Evolutionary conservation across 2,113 vertebrate species (phyloP).

Genomic region (Microtus montanus): DNA sequence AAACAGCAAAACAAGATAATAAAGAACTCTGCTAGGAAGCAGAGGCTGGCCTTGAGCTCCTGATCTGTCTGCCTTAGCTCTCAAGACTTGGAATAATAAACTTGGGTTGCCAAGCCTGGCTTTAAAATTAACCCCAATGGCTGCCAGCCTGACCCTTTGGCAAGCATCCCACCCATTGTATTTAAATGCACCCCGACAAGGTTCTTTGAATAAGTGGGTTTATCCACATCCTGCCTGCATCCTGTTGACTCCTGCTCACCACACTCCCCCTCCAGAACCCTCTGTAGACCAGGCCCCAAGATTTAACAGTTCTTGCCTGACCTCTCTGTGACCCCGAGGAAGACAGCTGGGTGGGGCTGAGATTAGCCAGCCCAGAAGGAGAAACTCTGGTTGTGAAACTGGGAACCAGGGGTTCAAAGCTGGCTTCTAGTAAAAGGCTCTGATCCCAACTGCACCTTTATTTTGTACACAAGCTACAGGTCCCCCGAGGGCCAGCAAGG

Average conservation of each 20-base stretch:
- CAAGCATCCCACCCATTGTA: constrained; percentile 21
- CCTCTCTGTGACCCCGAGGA: constrained; percentile 52
- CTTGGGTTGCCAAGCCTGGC: background rate
- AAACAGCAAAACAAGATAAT: background rate
- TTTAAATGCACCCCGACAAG: constrained; percentile 27
- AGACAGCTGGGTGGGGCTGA: background rate
- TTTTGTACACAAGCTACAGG: background rate
- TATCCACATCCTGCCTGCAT: background rate
- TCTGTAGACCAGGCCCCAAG: background rate
- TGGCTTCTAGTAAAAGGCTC: no score
- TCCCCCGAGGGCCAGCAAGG: background rate
- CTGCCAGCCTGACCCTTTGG: background rate
- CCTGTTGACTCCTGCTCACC: constrained; percentile 54
- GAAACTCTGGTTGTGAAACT: background rate
- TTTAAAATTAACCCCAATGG: background rate
- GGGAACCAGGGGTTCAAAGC: background rate
- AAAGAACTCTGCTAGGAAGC: background rate
- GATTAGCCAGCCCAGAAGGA: background rate
- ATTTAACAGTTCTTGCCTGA: constrained; percentile 41
- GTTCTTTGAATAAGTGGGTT: background rate
- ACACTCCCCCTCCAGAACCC: background rate
- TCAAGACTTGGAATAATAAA: background rate
- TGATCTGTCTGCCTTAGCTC: background rate
- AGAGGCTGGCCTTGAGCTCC: background rate
- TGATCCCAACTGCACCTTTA: background rate